phyloP scores from a whole-genome alignment of 2,797 vertebrate species.

The Hydrophis major region DNA sequence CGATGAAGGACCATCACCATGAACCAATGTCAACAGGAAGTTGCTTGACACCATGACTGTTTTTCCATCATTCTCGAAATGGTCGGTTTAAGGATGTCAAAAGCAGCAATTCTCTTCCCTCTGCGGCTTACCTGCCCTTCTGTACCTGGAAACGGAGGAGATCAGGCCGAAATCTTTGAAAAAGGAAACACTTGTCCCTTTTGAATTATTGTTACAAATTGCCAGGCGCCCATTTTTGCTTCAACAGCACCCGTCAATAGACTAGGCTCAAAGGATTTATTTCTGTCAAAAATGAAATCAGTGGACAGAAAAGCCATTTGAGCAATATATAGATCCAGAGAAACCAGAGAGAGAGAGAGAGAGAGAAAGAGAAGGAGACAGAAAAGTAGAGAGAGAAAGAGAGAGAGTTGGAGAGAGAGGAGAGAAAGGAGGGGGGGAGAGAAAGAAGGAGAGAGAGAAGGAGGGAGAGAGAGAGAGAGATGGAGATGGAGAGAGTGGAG shows the following conservation, averaged over 20 bases:
- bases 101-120: background rate
- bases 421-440: no score
- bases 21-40: background rate
- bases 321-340: background rate
- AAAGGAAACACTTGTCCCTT: background rate
- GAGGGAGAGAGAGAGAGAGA: no score
- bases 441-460: no score
- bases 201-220: background rate
- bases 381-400: no score
- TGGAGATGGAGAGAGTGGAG: no score
- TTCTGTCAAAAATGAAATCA: background rate
- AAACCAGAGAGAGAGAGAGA: background rate
- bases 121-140: background rate
- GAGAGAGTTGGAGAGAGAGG: no score
- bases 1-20: background rate
- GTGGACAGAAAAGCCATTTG: background rate
- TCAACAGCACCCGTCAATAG: background rate
- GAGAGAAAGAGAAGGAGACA: no score
- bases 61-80: background rate
- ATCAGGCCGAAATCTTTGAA: background rate
- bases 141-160: background rate
- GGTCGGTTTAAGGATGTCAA: background rate
- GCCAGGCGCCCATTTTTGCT: background rate
- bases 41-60: background rate
- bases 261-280: background rate